Base-by-base conservation (phyloP, 1,140 invertebrate species). In the Helicoverpa zea region DNA sequence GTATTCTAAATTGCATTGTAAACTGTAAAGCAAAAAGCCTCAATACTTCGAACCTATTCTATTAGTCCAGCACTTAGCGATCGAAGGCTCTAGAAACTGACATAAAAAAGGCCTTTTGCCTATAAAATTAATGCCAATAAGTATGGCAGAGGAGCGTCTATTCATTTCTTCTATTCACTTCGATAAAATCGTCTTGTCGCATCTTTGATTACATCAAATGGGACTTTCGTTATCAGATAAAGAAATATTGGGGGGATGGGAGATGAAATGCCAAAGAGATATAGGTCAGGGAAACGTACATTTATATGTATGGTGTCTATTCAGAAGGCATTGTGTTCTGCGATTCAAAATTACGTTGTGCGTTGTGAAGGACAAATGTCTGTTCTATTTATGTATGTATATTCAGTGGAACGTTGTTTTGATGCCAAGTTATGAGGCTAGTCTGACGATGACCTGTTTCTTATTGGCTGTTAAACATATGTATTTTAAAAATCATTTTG, bases 181-280 rank as follows among this genome's bases (percentile, higher is more conserved):
- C 29, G 49, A 70, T 70, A 70, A 30, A 52, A 70, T 52, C 49
- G 66, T 11, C 49, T 70, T 43, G 61, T 64, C 66, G 66, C 66
- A 70, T 52, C 66, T 54, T 70, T 70, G 66, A 70, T 70, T 70
- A 30, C 51, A 30, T 70, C 18, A 51, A 29, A 70, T 70, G 66
- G 49, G 49, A 70, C 47, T 70, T 70, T 30, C 47, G 49, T 52
- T 52, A 70, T 70, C 23, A 13, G 49, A 70, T 70, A 70, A 70
- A 70, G 12, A 43, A 49, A 18, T 49, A n/a, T 58, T 18, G 58
- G 52, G 52, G 3, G 52, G 58, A 59, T 10, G 58, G 23, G 16
- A 47, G 35, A 49, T 9, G 63, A n/a, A 18, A 66, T 49, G n/a
- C 43, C 4, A 10, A 66, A 29, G 9, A 29, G 23, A 59, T 59